A percentile compares a stretch with the other conserved stretches of the same genome.
These are phyloP conservation scores for Okamejei kenojei DNA, from an alignment of 2,797 vertebrate genomes.

Conservation along the genomic window DNA sequence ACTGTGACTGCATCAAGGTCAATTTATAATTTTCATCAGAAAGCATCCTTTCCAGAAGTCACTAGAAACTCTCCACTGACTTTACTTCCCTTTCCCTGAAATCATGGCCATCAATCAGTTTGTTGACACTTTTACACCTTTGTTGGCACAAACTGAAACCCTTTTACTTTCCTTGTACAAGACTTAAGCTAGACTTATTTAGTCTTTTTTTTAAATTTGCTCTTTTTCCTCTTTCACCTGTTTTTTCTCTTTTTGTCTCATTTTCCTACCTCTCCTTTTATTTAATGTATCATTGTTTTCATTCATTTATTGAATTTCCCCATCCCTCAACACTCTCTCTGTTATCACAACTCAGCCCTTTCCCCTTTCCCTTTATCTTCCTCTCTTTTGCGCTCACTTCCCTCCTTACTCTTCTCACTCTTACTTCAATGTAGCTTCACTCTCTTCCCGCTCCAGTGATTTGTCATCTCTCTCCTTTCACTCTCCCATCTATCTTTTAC, in stretches of 20 bases:
- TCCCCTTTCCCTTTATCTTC: too few species aligned
- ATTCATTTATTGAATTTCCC: too few species aligned
- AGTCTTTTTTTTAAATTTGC: background rate
- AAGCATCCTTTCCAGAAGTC: background rate
- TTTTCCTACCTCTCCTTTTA: too few species aligned
- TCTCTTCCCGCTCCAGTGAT: too few species aligned
- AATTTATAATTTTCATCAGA: background rate
- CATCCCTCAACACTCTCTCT: background rate
- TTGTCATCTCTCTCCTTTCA: background rate
- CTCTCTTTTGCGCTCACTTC: background rate
- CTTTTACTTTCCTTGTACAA: background rate
- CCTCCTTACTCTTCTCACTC: background rate
- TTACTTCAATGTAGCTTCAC: too few species aligned
- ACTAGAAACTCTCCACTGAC: background rate
- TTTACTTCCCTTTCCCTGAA: background rate
- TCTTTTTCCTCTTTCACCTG: background rate
- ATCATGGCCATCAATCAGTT: constrained; percentile 1
- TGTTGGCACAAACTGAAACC: too few species aligned
- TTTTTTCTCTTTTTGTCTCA: background rate
- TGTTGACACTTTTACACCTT: background rate
- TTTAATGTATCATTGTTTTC: too few species aligned
- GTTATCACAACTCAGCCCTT: background rate
- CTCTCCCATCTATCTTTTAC: background rate
- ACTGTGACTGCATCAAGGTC: background rate
- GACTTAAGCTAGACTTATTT: background rate